Base-by-base conservation (phyloP, 2,113 vertebrate genomes). In the Sinosuthora webbiana region DNA sequence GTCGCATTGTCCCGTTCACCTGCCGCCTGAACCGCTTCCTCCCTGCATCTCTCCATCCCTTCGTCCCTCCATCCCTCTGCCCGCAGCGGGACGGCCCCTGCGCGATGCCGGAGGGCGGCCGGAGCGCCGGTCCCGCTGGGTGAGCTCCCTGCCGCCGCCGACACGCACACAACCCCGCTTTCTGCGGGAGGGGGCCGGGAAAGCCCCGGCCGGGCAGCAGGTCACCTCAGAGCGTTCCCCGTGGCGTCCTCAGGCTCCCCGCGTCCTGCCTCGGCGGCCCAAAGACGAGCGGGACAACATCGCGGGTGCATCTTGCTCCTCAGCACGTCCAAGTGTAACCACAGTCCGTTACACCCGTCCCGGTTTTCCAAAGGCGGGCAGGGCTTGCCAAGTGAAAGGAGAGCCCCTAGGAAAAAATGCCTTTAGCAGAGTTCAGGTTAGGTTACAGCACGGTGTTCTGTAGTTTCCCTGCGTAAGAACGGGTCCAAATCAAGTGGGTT, bases 311-410 rank as follows among this genome's bases (percentile, higher is more conserved):
- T 90, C 33, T 52, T 13, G 69, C 59, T 37, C 45, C 50, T 24
- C 79, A 4, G 1, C 14, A 1, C 62, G 21, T 20, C 45, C 80
- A 0, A 6, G 49, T 3, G 41, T 9, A 6, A 24, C 24, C 24
- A 0, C 37, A 77, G 68, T 11, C 64, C 37, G 3, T 5, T 22
- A 30, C 45, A 16, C 31, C 24, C 24, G 22, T 25, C 41, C 37
- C 37, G 21, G 1, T 15, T 56, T 77, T 59, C 76, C 53, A 7
- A 12, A 27, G 22, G 30, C 74, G 4, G 57, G 75, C 62, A 41
- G 31, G 14, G 39, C 16, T 85, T 10, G 47, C 47, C 25, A 0
- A 22, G 37, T 14, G 89, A 31, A 59, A 60, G 37, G 49, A 44
- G 15, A 71, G 11, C 47, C 62, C 57, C 62, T 15, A 45, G 35